phyloP scores from a whole-genome alignment of 2,888 invertebrate genomes.

The Endotricha flammealis region DNA sequence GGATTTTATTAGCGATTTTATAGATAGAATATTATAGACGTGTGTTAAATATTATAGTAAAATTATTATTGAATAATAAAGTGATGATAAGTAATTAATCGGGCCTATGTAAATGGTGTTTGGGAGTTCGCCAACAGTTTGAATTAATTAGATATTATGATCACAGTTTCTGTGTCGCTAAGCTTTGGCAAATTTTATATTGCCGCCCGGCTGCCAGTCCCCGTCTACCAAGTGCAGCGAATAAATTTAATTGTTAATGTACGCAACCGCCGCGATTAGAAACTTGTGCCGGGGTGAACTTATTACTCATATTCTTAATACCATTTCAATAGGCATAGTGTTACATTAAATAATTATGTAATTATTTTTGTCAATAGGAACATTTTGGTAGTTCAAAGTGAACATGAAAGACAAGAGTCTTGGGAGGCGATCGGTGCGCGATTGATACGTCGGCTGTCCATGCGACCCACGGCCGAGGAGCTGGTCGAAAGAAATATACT shows the following conservation, averaged over 20 bases:
- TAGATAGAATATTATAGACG: background rate
- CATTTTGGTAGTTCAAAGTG: slow-evolving; percentile 93
- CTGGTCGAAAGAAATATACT: slow-evolving; percentile 98
- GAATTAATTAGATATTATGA: slow-evolving; percentile 57
- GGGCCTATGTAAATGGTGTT: slow-evolving; percentile 40
- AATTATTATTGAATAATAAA: background rate
- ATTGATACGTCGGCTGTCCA: slow-evolving; percentile 95
- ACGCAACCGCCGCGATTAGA: slow-evolving; percentile 26
- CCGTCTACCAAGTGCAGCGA: slow-evolving; percentile 32
- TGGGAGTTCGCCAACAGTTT: slow-evolving; percentile 59
- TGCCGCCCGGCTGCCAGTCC: slow-evolving; percentile 40
- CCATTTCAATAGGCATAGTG: slow-evolving; percentile 51
- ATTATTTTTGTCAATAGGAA: slow-evolving; percentile 77
- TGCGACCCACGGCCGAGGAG: slow-evolving; percentile 98
- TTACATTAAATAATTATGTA: background rate
- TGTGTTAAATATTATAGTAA: background rate
- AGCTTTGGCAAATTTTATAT: slow-evolving; percentile 57
- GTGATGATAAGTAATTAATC: slow-evolving; percentile 38
- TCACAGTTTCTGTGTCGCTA: slow-evolving; percentile 50
- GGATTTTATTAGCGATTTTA: background rate
- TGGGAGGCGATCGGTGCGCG: slow-evolving; percentile 97
- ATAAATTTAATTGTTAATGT: slow-evolving; percentile 41
- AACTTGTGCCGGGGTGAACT: slow-evolving; percentile 35
- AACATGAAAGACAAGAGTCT: slow-evolving; percentile 93
- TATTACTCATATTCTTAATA: background rate